Conservation (phyloP, 2,797 vertebrate genomes). For the Fratercula arctica region DNA sequence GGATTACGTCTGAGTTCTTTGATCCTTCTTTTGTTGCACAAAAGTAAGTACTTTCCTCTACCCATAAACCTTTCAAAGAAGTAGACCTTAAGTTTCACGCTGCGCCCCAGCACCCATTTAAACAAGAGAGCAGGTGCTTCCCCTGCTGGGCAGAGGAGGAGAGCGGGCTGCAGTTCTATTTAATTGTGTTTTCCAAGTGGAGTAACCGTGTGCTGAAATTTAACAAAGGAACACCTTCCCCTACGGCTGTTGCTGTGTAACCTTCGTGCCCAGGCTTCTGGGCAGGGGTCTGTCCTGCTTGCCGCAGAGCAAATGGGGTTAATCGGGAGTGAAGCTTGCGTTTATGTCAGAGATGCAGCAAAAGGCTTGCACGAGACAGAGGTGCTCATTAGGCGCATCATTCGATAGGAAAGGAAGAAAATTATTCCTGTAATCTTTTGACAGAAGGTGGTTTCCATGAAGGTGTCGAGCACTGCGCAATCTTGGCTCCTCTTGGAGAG, state of each 20-base stretch:
- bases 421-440: neutral
- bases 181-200: neutral
- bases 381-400: neutral
- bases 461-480: rapidly evolving
- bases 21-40: constrained; percentile 90
- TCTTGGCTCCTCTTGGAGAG: neutral
- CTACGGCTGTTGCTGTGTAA: neutral
- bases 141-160: neutral
- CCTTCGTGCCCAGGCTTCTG: neutral
- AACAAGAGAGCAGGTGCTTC: neutral
- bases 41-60: constrained; percentile 85
- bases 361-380: neutral
- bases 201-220: neutral
- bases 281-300: neutral
- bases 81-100: neutral
- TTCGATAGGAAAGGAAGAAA: neutral
- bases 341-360: neutral
- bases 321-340: neutral
- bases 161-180: neutral
- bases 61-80: constrained; percentile 2
- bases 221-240: neutral
- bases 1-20: constrained; percentile 94
- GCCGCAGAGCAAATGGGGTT: neutral
- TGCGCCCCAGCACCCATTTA: neutral
- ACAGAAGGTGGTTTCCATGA: neutral